Percentiles rank a stretch among this genome's conserved stretches.
Conservation (phyloP, 2,113 vertebrate species). For the Oryzias woworae region DNA sequence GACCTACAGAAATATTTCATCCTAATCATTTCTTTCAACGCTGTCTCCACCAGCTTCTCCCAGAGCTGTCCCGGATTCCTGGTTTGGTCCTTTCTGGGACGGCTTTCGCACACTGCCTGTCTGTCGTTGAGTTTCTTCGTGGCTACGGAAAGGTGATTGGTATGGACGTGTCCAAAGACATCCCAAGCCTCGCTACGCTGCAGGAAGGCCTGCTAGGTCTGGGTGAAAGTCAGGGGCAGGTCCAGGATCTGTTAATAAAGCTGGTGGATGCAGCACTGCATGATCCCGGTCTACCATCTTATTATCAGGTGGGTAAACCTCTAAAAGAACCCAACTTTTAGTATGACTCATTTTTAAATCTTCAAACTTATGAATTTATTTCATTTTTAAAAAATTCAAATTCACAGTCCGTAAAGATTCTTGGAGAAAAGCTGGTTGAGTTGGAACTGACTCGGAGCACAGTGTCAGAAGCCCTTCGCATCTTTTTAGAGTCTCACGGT, state of each 20-base stretch:
- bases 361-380: background rate
- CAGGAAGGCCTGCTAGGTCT: constrained; percentile 92
- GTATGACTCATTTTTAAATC: background rate
- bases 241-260: constrained; percentile 88
- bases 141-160: constrained; percentile 91
- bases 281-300: constrained; percentile 88
- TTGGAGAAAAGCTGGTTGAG: constrained; percentile 92
- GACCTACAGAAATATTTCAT: background rate
- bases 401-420: constrained; percentile 91
- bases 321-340: background rate
- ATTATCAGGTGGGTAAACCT: constrained; percentile 82
- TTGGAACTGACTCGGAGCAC: constrained; percentile 87
- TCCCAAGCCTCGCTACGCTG: constrained; percentile 86
- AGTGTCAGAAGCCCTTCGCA: constrained; percentile 89
- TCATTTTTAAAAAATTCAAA: background rate
- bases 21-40: background rate
- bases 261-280: constrained; percentile 85
- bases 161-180: constrained; percentile 84
- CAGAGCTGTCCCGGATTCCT: constrained; percentile 85
- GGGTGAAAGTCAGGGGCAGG: constrained; percentile 80
- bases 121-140: constrained; percentile 90
- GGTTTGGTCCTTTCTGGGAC: constrained; percentile 85
- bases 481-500: constrained; percentile 88
- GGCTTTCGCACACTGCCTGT: constrained; percentile 89
- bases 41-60: constrained; percentile 79